A percentile compares a stretch with the other conserved stretches of the same genome.
These are phyloP conservation scores for Pampusana beccarii DNA, from an alignment of 2,113 vertebrate genomes.

Conservation along the genomic window DNA sequence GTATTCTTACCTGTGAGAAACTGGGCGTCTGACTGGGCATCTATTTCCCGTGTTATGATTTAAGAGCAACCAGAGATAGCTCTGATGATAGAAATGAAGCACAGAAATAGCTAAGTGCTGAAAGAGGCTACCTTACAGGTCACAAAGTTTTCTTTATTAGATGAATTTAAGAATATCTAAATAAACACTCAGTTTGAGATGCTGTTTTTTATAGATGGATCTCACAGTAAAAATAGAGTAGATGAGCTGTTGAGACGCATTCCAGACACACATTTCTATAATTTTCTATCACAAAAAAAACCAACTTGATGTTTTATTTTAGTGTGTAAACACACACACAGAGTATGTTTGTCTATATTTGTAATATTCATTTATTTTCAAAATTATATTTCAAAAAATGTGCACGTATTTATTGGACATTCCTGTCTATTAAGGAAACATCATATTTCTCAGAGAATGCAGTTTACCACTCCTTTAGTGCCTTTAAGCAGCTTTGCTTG, in stretches of 20 bases:
- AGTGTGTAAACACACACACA: background rate
- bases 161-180: background rate
- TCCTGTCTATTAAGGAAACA: background rate
- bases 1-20: too few relatives aligned
- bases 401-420: background rate
- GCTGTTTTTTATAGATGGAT: background rate
- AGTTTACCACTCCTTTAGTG: background rate
- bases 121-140: background rate
- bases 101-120: background rate
- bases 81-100: background rate
- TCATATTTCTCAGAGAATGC: background rate
- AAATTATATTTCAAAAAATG: background rate
- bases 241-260: background rate
- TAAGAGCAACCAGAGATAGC: too few relatives aligned
- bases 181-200: background rate
- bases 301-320: background rate
- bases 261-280: background rate
- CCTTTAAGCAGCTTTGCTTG: background rate
- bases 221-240: background rate
- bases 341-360: background rate
- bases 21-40: too few relatives aligned
- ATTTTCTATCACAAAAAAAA: background rate
- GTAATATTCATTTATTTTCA: background rate
- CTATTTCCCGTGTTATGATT: too few relatives aligned
- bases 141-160: background rate